These are phyloP conservation scores for Osmoderma eremita DNA, from an alignment of 2,888 invertebrate genomes.

Conservation along the genomic window DNA sequence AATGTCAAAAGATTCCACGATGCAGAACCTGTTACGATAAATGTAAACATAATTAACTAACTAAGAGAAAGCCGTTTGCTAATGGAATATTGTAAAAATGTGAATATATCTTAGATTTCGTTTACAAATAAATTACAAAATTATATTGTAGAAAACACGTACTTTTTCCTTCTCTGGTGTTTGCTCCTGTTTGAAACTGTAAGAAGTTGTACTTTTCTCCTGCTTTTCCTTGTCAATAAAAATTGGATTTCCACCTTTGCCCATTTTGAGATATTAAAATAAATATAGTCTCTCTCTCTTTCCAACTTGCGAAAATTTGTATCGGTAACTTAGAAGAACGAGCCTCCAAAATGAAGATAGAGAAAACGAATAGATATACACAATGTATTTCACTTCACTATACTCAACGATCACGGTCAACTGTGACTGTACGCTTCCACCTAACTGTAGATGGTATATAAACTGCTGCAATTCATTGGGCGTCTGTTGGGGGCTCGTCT, in stretches of 20 bases:
- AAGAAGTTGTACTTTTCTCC: slow-evolving; percentile 20
- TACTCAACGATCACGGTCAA: too few relatives aligned
- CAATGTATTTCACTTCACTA: too few relatives aligned
- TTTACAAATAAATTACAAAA: neutral
- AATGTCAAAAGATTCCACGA: too few relatives aligned
- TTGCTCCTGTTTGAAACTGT: slow-evolving; percentile 23
- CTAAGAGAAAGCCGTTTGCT: too few relatives aligned
- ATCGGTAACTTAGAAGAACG: neutral
- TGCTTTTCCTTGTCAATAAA: slow-evolving; percentile 8
- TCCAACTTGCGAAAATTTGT: neutral
- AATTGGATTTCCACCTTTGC: slow-evolving; percentile 36
- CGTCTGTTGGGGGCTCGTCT: too few relatives aligned
- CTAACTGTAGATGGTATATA: too few relatives aligned
- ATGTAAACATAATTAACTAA: too few relatives aligned
- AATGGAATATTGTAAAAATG: neutral
- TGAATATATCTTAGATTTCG: neutral
- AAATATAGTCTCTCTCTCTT: neutral
- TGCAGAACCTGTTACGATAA: too few relatives aligned
- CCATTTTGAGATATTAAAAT: slow-evolving; percentile 21
- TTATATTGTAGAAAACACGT: slow-evolving; percentile 3
- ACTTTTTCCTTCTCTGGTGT: neutral
- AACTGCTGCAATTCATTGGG: too few relatives aligned
- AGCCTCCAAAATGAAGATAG: neutral
- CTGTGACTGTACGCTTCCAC: too few relatives aligned
- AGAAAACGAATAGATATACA: too few relatives aligned